Evolutionary conservation across 2,113 vertebrate species (phyloP).

Genomic region (Thamnophis sirtalis): DNA sequence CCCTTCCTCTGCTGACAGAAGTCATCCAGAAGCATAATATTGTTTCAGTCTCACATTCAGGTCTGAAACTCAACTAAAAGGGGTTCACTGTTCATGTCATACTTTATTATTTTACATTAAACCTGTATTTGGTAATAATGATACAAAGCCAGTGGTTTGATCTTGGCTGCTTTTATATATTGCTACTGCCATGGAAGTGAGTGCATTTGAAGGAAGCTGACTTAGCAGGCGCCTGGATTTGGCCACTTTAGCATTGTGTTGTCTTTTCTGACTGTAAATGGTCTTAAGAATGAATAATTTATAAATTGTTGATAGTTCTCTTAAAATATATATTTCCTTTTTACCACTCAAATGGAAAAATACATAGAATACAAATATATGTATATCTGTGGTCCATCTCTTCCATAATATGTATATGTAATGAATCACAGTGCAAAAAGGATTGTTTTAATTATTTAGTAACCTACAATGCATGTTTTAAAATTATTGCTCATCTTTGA

Average conservation of each 20-base stretch:
- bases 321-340: not conserved
- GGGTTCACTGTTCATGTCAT: not conserved
- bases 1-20: not conserved
- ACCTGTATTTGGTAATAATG: not conserved
- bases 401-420: not conserved
- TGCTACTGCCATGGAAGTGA: not conserved
- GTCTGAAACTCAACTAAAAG: not conserved
- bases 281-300: not conserved
- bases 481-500: not conserved
- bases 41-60: not conserved
- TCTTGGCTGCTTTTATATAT: not conserved
- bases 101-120: not conserved
- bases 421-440: not conserved
- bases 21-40: not conserved
- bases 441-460: not conserved
- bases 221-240: not conserved
- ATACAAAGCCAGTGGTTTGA: not conserved
- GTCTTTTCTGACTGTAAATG: not conserved
- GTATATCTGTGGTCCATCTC: not conserved
- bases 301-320: not conserved
- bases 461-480: not conserved
- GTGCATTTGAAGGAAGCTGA: not conserved
- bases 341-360: not conserved
- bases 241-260: not conserved
- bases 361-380: too few species aligned